Percentiles rank a stretch among this genome's conserved stretches.
Evolutionary conservation across 1,140 invertebrate species (phyloP).

Genomic region (Ptiloglossa arizonensis): DNA sequence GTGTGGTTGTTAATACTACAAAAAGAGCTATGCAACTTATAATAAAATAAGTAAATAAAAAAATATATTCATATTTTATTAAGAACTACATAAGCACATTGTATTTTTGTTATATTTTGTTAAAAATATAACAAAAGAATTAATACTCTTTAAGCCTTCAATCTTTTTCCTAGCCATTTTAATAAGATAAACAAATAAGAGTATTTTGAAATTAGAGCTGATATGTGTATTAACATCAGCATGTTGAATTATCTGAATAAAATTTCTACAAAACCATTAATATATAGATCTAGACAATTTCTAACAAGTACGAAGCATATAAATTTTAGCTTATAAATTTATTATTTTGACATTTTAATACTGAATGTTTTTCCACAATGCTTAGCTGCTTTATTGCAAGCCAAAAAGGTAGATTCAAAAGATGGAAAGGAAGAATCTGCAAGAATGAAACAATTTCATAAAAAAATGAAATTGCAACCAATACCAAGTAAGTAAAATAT

Average conservation of each 20-base stretch:
- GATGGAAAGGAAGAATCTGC: slow-evolving; percentile 55
- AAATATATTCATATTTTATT: background rate
- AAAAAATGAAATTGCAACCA: slow-evolving; percentile 68
- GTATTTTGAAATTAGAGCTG: background rate
- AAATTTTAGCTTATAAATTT: background rate
- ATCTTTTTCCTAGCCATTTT: background rate
- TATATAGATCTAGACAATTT: slow-evolving; percentile 27
- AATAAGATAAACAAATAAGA: slow-evolving; percentile 3
- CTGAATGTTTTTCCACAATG: background rate
- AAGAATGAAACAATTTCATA: slow-evolving; percentile 71
- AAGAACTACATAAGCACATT: background rate
- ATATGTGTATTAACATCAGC: background rate
- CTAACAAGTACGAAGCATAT: slow-evolving; percentile 44
- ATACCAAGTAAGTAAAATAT: slow-evolving; percentile 62
- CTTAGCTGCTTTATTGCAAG: slow-evolving; percentile 22
- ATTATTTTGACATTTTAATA: slow-evolving; percentile 4
- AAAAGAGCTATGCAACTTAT: background rate
- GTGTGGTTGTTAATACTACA: no score
- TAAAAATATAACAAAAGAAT: slow-evolving; percentile 38
- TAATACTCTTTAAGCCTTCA: background rate
- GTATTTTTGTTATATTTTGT: slow-evolving; percentile 36
- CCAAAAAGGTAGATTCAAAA: slow-evolving; percentile 7
- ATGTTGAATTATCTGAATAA: slow-evolving; percentile 8
- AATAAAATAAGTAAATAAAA: background rate
- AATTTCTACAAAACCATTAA: slow-evolving; percentile 19